Base-by-base conservation (phyloP, 2,888 invertebrate genomes). In the Oscheius sp. region DNA sequence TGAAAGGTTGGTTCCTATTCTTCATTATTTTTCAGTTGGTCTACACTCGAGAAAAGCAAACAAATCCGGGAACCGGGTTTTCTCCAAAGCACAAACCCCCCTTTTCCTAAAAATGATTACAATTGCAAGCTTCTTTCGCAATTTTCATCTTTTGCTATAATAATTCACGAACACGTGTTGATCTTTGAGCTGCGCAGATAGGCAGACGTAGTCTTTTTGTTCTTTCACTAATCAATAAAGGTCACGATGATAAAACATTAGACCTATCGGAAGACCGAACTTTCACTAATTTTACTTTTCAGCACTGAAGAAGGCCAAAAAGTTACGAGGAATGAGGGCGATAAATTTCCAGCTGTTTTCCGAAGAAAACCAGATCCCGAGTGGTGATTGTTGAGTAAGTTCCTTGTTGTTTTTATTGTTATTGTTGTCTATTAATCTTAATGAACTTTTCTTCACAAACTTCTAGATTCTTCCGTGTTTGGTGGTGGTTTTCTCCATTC, bases 241-340 rank as follows among this genome's bases (percentile, higher is more conserved):
- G 31, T 55, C 31, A 33, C 34, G 34, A 15, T 17, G 55, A 37
- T 55, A 55, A 55, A 31, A 20, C 3, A 29, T 37, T 20, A 33
- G 12, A 2, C n/a, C 29, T 33, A 27, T n/a, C 12, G 3, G 15
- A 57, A 33, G 15, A 42, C 25, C 31, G n/a, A 29, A n/a, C 33
- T 46, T 12, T 39, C 15, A 39, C 10, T 29, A 6, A 33, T 10
- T 23, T 3, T 46, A 8, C n/a, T 33, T 55, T 66, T 29, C 39
- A 93, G 94, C 86, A 94, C 96, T 48, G 98, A 98, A 89, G 98
- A 98, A 89, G 98, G 97, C 0, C 92, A 96, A 87, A 98, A 98
- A 89, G 80, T 98, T 0, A 92, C 94, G 0, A 90, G 98, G 82
- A 96, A 96, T 88, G 92, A 93, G 80, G 97, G 98, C 48, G 91